Evolutionary conservation across 2,797 vertebrate species (phyloP).

Genomic region (Lepus oiostolus): DNA sequence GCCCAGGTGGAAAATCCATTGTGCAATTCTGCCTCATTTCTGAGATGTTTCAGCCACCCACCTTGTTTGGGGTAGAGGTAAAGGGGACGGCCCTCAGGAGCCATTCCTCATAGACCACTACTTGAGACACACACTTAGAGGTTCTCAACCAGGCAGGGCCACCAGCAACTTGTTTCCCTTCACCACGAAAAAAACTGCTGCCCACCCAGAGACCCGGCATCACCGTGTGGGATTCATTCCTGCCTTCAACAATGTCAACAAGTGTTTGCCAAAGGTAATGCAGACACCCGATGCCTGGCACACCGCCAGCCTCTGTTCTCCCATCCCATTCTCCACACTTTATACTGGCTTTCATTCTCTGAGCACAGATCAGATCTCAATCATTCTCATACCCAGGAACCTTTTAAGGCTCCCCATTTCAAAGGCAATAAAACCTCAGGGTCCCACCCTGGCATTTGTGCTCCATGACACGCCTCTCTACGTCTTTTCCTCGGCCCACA

Average conservation of each 20-base stretch:
- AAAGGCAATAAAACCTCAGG: not conserved
- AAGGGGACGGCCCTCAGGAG: not conserved
- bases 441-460: not conserved
- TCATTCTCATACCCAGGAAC: not conserved
- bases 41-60: not conserved
- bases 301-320: not conserved
- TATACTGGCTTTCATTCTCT: not conserved
- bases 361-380: not conserved
- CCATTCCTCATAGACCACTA: not conserved
- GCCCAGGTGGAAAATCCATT: constrained; percentile 31
- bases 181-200: not conserved
- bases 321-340: not conserved
- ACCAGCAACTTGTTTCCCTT: not conserved
- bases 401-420: not conserved
- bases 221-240: not conserved
- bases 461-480: not conserved
- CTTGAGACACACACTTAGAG: not conserved
- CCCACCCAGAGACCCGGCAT: not conserved
- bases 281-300: not conserved
- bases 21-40: constrained; percentile 37
- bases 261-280: not conserved
- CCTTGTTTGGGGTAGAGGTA: not conserved
- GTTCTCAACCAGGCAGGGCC: not conserved
- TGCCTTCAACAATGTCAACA: not conserved
- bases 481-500: not conserved